Evolutionary conservation across 2,113 vertebrate species (phyloP).

Genomic region (Tonatia bakeri): DNA sequence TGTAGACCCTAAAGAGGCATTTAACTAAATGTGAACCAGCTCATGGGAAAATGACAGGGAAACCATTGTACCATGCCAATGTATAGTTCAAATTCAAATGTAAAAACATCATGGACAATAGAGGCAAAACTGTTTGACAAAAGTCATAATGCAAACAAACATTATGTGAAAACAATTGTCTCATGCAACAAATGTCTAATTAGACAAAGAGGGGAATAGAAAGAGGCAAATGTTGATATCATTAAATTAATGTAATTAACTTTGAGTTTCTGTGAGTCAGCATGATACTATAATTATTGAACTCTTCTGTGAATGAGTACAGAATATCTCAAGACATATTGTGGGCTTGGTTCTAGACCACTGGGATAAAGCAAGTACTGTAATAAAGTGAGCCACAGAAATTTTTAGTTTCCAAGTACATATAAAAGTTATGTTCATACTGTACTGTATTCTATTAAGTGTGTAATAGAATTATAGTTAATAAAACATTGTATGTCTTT

Average conservation of each 20-base stretch:
- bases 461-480: neutral
- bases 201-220: neutral
- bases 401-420: neutral
- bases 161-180: conserved; percentile 1
- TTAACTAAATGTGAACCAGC: conserved; percentile 52
- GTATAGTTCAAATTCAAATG: conserved; percentile 29
- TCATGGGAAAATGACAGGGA: conserved; percentile 23
- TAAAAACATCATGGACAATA: conserved; percentile 18
- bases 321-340: neutral
- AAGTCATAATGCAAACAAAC: conserved; percentile 11
- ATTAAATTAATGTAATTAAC: conserved; percentile 7
- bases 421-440: too few relatives aligned
- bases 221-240: neutral
- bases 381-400: neutral
- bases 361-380: neutral
- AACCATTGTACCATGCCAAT: conserved; percentile 20
- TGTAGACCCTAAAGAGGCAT: conserved; percentile 35
- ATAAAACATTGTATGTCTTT: neutral
- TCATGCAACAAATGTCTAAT: neutral
- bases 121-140: conserved; percentile 23
- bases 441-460: neutral
- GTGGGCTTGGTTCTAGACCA: neutral
- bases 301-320: neutral
- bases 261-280: neutral
- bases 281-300: neutral